Percentiles rank a stretch among this genome's conserved stretches.
Conservation (phyloP, 1,140 invertebrate species). For the Nymphalis io region DNA sequence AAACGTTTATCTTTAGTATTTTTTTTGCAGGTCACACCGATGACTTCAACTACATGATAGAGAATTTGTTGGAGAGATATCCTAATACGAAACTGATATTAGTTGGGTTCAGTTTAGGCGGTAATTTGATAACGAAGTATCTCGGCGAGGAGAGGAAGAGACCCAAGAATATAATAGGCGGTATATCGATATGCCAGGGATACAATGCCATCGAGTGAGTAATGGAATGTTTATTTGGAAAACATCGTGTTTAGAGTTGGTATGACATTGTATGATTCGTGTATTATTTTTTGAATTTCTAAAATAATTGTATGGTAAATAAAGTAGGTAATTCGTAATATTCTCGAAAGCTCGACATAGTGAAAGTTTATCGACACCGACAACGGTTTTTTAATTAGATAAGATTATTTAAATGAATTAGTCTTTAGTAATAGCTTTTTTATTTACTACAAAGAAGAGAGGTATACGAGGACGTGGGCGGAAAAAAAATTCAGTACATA, state of each 20-base stretch:
- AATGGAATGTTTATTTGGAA: background rate
- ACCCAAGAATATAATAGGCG: constrained; percentile 88
- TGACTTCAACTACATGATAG: constrained; percentile 91
- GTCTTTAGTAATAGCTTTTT: too few relatives aligned
- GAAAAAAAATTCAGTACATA: too few relatives aligned
- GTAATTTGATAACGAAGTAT: constrained; percentile 94
- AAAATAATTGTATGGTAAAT: too few relatives aligned
- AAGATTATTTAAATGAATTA: too few relatives aligned
- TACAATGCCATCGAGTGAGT: constrained; percentile 93
- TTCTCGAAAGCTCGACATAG: too few relatives aligned
- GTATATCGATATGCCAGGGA: constrained; percentile 94
- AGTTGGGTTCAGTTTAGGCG: constrained; percentile 95
- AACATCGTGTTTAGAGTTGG: background rate
- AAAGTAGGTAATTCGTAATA: too few relatives aligned
- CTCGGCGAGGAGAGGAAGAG: constrained; percentile 87
- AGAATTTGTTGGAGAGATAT: constrained; percentile 86
- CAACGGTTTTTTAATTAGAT: too few relatives aligned
- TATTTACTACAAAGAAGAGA: too few relatives aligned
- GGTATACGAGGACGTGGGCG: too few relatives aligned
- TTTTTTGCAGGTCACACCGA: constrained; percentile 88
- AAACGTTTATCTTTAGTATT: constrained; percentile 31
- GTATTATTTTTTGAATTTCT: too few relatives aligned
- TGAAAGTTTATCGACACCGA: too few relatives aligned
- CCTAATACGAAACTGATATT: constrained; percentile 88
- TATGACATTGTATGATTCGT: background rate